Evolutionary conservation across 2,888 invertebrate species (phyloP).

Genomic region (Drosophila vallismaia): DNA sequence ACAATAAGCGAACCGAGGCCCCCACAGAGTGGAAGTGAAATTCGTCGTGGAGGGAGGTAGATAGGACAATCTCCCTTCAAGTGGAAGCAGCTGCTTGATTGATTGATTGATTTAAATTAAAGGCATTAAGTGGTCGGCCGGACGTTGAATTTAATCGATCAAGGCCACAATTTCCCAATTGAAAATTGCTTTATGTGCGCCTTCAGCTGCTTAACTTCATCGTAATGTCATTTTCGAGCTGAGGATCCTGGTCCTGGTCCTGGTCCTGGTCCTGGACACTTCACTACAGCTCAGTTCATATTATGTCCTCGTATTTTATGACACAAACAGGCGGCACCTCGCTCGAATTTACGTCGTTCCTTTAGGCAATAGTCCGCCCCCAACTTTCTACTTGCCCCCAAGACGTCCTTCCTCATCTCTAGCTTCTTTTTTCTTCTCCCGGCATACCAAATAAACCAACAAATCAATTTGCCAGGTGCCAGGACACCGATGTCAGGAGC

Average conservation of each 20-base stretch:
- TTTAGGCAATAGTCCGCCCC: neutral
- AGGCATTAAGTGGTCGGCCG: slow-evolving; percentile 68
- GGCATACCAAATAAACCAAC: slow-evolving; percentile 73
- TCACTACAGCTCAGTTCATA: slow-evolving; percentile 51
- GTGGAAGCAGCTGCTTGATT: slow-evolving; percentile 60
- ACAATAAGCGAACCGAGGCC: slow-evolving; percentile 37
- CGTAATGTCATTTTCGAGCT: slow-evolving; percentile 71
- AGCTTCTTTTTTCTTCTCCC: slow-evolving; percentile 7
- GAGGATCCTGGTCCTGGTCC: slow-evolving; percentile 1
- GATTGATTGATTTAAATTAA: slow-evolving; percentile 79
- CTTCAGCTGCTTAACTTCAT: slow-evolving; percentile 66
- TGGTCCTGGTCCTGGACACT: slow-evolving; percentile 55
- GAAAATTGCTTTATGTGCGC: slow-evolving; percentile 74
- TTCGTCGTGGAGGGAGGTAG: neutral
- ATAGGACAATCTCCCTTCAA: slow-evolving; percentile 31
- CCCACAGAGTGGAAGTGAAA: neutral
- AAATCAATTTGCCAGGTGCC: slow-evolving; percentile 78
- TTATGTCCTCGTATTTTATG: slow-evolving; percentile 73
- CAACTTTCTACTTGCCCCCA: slow-evolving; percentile 7
- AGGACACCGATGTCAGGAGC: slow-evolving; percentile 43
- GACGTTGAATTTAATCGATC: slow-evolving; percentile 72
- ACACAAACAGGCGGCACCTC: slow-evolving; percentile 71
- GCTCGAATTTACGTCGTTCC: slow-evolving; percentile 55
- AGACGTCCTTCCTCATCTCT: slow-evolving; percentile 11
- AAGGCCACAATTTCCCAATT: slow-evolving; percentile 57